These are phyloP conservation scores for Scaptomyza flava DNA, from an alignment of 2,888 invertebrate genomes.

Conservation along the genomic window DNA sequence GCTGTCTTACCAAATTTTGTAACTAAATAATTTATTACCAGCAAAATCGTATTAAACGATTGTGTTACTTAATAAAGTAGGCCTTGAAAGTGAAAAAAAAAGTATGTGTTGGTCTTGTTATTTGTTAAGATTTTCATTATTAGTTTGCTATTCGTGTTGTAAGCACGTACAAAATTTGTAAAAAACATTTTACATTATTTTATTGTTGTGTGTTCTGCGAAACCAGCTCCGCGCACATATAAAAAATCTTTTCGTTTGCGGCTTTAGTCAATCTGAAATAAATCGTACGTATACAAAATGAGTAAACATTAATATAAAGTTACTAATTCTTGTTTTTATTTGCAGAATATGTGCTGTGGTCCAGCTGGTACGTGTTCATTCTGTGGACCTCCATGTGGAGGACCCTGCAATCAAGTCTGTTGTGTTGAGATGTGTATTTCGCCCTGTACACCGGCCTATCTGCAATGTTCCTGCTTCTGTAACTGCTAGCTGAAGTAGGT, in stretches of 20 bases:
- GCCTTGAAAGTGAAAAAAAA: conserved; percentile 1
- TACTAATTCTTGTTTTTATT: neutral
- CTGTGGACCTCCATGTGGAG: conserved; percentile 63
- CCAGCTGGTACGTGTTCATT: conserved; percentile 43
- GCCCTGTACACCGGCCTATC: conserved; percentile 67
- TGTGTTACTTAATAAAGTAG: conserved; percentile 10
- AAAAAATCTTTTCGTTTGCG: neutral
- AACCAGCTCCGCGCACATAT: neutral
- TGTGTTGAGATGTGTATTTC: conserved; percentile 56
- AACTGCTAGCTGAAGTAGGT: neutral
- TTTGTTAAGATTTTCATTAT: conserved; percentile 1
- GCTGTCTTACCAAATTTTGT: too few relatives aligned
- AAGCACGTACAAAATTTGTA: conserved; percentile 26
- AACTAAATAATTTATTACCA: neutral
- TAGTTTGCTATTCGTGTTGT: conserved; percentile 38
- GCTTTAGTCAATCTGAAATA: neutral
- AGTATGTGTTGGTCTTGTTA: neutral
- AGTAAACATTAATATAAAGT: neutral
- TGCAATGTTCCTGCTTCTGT: conserved; percentile 53
- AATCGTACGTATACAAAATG: neutral
- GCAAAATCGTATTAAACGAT: neutral
- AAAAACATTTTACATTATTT: conserved; percentile 35
- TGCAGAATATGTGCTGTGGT: conserved; percentile 63
- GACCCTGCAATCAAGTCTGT: conserved; percentile 45
- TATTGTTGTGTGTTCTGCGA: conserved; percentile 46